Percentiles rank a stretch among this genome's conserved stretches.
These are phyloP conservation scores for Scytalopus superciliaris DNA, from an alignment of 2,113 vertebrate species.

Conservation along the genomic window DNA sequence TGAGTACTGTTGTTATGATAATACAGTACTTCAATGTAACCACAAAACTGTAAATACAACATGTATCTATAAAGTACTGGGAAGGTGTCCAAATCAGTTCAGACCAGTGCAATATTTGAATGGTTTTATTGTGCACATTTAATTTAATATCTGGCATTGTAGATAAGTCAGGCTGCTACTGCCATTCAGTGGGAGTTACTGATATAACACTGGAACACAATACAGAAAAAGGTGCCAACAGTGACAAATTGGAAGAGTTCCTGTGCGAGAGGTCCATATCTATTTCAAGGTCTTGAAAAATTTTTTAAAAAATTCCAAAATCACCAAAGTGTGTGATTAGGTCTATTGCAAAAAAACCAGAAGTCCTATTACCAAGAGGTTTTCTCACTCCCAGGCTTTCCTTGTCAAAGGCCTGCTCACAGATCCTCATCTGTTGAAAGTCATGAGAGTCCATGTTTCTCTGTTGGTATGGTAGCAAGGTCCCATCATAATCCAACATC, in stretches of 20 bases:
- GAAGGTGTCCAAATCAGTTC: background rate
- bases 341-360: background rate
- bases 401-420: background rate
- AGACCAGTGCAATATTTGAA: background rate
- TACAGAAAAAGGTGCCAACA: background rate
- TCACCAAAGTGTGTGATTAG: accelerated
- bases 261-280: accelerated
- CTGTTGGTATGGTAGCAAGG: background rate
- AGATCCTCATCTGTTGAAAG: background rate
- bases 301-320: accelerated
- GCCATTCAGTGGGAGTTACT: conserved; percentile 36
- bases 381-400: background rate
- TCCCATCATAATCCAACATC: background rate
- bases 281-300: background rate
- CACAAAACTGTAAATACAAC: background rate
- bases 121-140: background rate
- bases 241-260: background rate
- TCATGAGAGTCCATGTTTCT: background rate
- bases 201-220: background rate
- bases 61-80: background rate
- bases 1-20: background rate
- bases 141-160: background rate
- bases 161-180: background rate
- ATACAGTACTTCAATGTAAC: background rate
- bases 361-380: background rate